phyloP scores from a whole-genome alignment of 2,797 vertebrate species.

The Apogon hyalosoma region DNA sequence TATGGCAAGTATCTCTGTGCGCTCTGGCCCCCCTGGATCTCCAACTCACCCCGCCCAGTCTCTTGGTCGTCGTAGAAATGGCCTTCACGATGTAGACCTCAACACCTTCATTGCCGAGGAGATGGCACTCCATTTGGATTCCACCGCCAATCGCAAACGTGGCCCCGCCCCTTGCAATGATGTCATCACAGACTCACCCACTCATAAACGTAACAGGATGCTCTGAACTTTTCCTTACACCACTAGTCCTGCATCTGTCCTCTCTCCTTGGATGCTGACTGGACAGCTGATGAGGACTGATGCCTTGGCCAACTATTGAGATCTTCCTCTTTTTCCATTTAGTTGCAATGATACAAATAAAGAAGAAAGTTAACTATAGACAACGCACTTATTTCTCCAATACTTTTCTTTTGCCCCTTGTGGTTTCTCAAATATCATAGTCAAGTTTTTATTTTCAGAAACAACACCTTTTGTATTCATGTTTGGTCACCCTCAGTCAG shows the following conservation, averaged over 20 bases:
- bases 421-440: constrained; percentile 26
- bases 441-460: constrained; percentile 59
- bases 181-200: constrained; percentile 99
- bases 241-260: constrained; percentile 59
- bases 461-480: constrained; percentile 3
- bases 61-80: constrained; percentile 94
- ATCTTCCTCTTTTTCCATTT: constrained; percentile 64
- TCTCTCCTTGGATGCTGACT: constrained; percentile 66
- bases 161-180: constrained; percentile 97
- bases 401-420: constrained; percentile 42
- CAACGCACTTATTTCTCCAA: constrained; percentile 88
- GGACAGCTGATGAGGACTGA: constrained; percentile 72
- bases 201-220: constrained; percentile 99
- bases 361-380: constrained; percentile 68
- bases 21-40: constrained; percentile 96
- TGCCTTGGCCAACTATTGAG: constrained; percentile 72
- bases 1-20: constrained; percentile 99
- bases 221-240: constrained; percentile 86
- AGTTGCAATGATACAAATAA: constrained; percentile 89
- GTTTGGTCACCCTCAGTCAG: constrained; percentile 30
- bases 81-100: constrained; percentile 98
- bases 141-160: constrained; percentile 93
- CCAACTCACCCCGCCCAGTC: constrained; percentile 92
- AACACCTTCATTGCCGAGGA: constrained; percentile 99
- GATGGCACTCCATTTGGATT: constrained; percentile 99